A percentile compares a stretch with the other conserved stretches of the same genome.
Conservation (phyloP, 1,140 invertebrate species). For the Adelges cooleyi region DNA sequence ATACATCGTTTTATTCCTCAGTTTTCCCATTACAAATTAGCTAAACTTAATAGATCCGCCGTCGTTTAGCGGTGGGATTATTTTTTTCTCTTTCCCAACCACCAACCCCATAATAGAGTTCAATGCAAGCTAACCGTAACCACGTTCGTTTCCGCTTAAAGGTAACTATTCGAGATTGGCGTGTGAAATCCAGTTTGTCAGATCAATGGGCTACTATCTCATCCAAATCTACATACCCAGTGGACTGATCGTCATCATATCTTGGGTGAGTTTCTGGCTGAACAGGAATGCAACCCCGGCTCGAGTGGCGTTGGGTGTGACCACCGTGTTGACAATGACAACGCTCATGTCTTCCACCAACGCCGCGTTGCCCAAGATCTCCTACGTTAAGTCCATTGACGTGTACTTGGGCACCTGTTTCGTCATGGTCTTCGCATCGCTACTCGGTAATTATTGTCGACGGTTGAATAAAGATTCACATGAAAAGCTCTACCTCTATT, state of each 20-base stretch:
- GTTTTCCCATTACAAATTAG: too few relatives aligned
- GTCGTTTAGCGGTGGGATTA: too few relatives aligned
- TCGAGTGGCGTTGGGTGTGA: constrained; percentile 86
- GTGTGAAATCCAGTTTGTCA: constrained; percentile 92
- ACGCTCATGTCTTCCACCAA: constrained; percentile 97
- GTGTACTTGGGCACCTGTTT: constrained; percentile 94
- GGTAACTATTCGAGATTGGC: constrained; percentile 95
- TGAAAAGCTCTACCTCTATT: too few relatives aligned
- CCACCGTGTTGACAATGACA: constrained; percentile 95
- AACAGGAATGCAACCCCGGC: constrained; percentile 91
- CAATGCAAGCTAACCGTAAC: too few relatives aligned
- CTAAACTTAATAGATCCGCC: too few relatives aligned
- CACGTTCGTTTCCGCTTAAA: constrained; percentile 41
- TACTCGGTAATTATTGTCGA: constrained; percentile 68
- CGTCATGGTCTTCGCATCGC: constrained; percentile 91
- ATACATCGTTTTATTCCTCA: too few relatives aligned
- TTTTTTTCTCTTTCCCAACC: too few relatives aligned
- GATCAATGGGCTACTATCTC: constrained; percentile 96
- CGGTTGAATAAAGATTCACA: neutral
- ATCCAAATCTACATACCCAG: constrained; percentile 99
- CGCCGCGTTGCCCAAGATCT: constrained; percentile 91
- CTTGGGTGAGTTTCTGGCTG: constrained; percentile 93
- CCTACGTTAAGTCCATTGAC: constrained; percentile 95
- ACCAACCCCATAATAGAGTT: too few relatives aligned
- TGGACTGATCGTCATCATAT: constrained; percentile 95